A percentile compares a stretch with the other conserved stretches of the same genome.
Evolutionary conservation across 2,797 vertebrate species (phyloP).

Genomic region (Sebastes taczanowskii): DNA sequence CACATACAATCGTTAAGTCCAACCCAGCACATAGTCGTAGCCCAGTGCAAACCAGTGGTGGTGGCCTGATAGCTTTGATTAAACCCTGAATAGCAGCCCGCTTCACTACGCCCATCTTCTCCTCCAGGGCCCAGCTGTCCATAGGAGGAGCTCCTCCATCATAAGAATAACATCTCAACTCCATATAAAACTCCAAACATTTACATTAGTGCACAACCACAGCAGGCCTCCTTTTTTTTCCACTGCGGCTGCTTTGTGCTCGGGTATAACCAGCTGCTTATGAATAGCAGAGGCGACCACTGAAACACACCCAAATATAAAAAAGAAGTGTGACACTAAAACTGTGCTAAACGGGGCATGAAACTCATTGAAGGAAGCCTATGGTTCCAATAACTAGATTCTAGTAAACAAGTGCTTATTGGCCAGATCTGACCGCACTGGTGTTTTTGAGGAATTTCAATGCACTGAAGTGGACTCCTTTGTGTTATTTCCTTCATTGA

Average conservation of each 20-base stretch:
- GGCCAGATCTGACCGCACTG: constrained; percentile 40
- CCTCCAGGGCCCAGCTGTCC: constrained; percentile 73
- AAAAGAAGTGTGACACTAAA: constrained; percentile 57
- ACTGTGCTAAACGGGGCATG: constrained; percentile 43
- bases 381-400: constrained; percentile 57
- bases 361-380: constrained; percentile 45
- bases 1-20: neutral
- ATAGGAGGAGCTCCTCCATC: constrained; percentile 77
- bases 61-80: constrained; percentile 64
- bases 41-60: constrained; percentile 22
- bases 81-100: constrained; percentile 47
- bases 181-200: constrained; percentile 83
- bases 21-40: constrained; percentile 6
- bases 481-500: constrained; percentile 52
- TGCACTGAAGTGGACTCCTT: constrained; percentile 46
- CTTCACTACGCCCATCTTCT: constrained; percentile 50
- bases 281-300: constrained; percentile 75
- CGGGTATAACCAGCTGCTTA: constrained; percentile 75
- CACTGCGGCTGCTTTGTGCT: constrained; percentile 75
- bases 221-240: constrained; percentile 59
- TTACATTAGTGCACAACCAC: constrained; percentile 81
- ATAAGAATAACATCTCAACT: constrained; percentile 80
- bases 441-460: constrained; percentile 37
- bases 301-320: constrained; percentile 77
- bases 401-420: constrained; percentile 53